phyloP scores from a whole-genome alignment of 2,888 invertebrate genomes.

The Elgonia sp. region DNA sequence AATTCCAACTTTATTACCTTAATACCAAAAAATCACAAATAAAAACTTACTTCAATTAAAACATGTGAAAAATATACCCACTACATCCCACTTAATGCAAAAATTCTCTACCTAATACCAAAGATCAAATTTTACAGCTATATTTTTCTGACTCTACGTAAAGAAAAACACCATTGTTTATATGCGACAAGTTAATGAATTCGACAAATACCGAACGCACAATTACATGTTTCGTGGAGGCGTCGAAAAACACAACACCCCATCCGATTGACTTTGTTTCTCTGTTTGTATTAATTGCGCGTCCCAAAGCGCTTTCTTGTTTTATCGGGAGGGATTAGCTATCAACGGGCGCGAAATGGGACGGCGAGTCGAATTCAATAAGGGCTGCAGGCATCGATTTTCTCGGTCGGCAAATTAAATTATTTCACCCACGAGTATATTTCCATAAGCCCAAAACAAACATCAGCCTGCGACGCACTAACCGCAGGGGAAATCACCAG shows the following conservation, averaged over 20 bases:
- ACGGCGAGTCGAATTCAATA: slow-evolving; percentile 62
- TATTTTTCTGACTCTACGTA: too few species aligned
- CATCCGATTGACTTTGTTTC: slow-evolving; percentile 23
- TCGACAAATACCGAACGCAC: slow-evolving; percentile 10
- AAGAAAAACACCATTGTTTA: too few species aligned
- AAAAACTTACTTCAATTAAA: too few species aligned
- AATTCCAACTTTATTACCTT: too few species aligned
- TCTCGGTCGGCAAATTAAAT: slow-evolving; percentile 71
- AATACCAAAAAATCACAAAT: too few species aligned
- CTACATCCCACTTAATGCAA: too few species aligned
- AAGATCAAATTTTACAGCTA: too few species aligned
- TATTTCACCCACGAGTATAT: slow-evolving; percentile 79
- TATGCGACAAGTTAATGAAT: background rate
- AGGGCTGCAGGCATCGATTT: slow-evolving; percentile 68
- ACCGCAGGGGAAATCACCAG: slow-evolving; percentile 84
- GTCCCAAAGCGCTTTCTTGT: slow-evolving; percentile 42
- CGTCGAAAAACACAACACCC: background rate
- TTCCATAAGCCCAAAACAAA: slow-evolving; percentile 84
- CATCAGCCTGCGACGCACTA: slow-evolving; percentile 79
- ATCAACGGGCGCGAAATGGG: slow-evolving; percentile 54
- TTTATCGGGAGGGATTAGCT: slow-evolving; percentile 61
- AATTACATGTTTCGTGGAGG: slow-evolving; percentile 9
- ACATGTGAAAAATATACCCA: too few species aligned
- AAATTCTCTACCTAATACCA: too few species aligned
- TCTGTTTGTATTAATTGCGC: slow-evolving; percentile 64